Percentiles rank a stretch among this genome's conserved stretches.
These are phyloP conservation scores for Drosophila funebris DNA, from an alignment of 1,140 invertebrate species.

Conservation along the genomic window DNA sequence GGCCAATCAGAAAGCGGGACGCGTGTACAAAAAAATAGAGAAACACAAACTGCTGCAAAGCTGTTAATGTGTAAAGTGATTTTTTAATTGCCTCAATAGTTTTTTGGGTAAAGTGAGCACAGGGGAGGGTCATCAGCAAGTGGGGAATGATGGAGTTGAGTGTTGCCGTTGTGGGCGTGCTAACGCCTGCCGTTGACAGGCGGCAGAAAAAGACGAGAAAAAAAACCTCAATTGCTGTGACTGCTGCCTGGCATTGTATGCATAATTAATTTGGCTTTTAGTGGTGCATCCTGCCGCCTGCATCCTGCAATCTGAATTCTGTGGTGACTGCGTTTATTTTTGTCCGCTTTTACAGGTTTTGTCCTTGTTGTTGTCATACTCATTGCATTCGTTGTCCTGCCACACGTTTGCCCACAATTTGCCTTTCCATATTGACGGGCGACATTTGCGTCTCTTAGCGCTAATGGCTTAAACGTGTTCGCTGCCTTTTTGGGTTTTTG, in stretches of 20 bases:
- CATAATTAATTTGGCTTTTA: constrained; percentile 82
- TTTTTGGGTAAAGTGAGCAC: constrained; percentile 25
- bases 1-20: constrained; percentile 43
- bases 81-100: constrained; percentile 79
- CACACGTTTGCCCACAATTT: constrained; percentile 45
- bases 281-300: constrained; percentile 30
- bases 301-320: constrained; percentile 35
- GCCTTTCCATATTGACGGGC: constrained; percentile 60
- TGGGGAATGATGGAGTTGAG: neutral
- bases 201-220: constrained; percentile 14
- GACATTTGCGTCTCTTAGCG: constrained; percentile 51
- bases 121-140: neutral
- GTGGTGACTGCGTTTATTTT: constrained; percentile 26
- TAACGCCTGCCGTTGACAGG: constrained; percentile 58
- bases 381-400: constrained; percentile 10
- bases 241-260: constrained; percentile 56
- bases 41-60: constrained; percentile 9
- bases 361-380: constrained; percentile 14
- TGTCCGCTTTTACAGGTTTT: constrained; percentile 2
- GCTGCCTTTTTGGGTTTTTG: constrained; percentile 51
- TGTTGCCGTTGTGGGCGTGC: constrained; percentile 28
- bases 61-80: constrained; percentile 76
- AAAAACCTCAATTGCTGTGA: constrained; percentile 35
- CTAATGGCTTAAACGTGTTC: constrained; percentile 80
- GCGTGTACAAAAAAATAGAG: constrained; percentile 5